Conservation (phyloP, 2,113 vertebrate genomes). For the Ictalurus furcatus region DNA sequence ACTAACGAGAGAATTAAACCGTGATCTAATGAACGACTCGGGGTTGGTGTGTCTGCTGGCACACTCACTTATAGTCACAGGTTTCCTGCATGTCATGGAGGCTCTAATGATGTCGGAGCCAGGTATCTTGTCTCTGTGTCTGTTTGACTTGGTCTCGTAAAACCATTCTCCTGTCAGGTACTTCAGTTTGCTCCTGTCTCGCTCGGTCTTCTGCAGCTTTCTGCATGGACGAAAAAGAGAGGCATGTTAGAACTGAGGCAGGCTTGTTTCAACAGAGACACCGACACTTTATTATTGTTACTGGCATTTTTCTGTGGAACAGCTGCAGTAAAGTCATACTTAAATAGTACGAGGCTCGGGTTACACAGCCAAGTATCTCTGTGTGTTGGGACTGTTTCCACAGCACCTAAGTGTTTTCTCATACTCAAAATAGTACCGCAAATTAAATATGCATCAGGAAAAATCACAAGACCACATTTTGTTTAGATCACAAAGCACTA, state of each 20-base stretch:
- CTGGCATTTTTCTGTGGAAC: neutral
- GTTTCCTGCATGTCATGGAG: constrained; percentile 80
- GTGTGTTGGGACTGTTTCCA: neutral
- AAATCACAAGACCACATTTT: neutral
- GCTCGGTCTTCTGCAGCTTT: constrained; percentile 76
- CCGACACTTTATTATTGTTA: neutral
- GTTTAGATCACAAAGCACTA: neutral
- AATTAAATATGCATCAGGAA: neutral
- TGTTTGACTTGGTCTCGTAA: constrained; percentile 88
- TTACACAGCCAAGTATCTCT: neutral
- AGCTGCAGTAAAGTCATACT: neutral
- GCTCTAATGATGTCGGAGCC: constrained; percentile 87
- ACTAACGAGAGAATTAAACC: neutral
- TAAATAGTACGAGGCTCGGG: neutral
- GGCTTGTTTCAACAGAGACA: constrained; percentile 7
- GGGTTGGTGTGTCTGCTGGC: neutral
- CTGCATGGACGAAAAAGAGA: constrained; percentile 60
- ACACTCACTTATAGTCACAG: constrained; percentile 74
- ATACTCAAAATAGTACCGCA: neutral
- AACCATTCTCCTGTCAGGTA: constrained; percentile 96
- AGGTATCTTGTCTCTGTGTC: constrained; percentile 86
- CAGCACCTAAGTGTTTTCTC: neutral
- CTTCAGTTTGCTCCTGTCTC: constrained; percentile 77
- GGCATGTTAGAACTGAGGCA: constrained; percentile 11
- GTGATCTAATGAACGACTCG: neutral